A percentile compares a stretch with the other conserved stretches of the same genome.
Evolutionary conservation across 2,888 invertebrate genomes (phyloP).

Genomic region (Clivina fossor): DNA sequence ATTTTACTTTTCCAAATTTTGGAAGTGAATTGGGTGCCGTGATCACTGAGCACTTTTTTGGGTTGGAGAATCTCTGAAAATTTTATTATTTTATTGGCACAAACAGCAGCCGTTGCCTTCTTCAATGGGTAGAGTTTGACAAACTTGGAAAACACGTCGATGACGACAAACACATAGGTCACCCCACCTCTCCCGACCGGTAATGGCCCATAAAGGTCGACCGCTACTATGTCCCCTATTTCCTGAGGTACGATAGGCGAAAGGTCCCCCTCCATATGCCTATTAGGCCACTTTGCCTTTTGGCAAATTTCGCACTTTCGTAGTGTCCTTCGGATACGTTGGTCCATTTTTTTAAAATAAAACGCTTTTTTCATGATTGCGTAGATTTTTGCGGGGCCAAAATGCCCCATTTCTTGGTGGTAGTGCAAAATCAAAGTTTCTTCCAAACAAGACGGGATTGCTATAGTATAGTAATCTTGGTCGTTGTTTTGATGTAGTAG

Average conservation of each 20-base stretch:
- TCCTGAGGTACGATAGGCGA: not conserved
- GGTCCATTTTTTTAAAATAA: not conserved
- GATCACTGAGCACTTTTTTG: constrained; percentile 13
- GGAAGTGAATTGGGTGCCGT: constrained; percentile 36
- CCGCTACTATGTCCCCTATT: constrained; percentile 5
- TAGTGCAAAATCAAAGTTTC: not conserved
- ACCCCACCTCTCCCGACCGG: constrained; percentile 7
- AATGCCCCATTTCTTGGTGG: constrained; percentile 27
- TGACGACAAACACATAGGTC: constrained; percentile 26
- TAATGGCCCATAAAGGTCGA: constrained; percentile 18
- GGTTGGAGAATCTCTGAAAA: not conserved
- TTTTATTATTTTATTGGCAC: too few relatives aligned
- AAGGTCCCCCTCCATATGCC: too few relatives aligned
- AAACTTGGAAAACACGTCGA: constrained; percentile 32
- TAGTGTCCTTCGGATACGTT: not conserved
- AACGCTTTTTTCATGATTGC: not conserved
- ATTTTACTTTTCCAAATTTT: constrained; percentile 31
- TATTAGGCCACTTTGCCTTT: too few relatives aligned
- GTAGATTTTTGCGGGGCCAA: constrained; percentile 9
- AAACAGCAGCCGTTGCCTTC: constrained; percentile 31
- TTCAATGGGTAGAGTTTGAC: constrained; percentile 22
- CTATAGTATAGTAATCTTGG: not conserved
- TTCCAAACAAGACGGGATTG: not conserved
- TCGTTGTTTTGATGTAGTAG: not conserved
- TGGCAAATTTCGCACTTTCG: constrained; percentile 29